phyloP scores from a whole-genome alignment of 2,113 vertebrate genomes.

The Gallinago media region DNA sequence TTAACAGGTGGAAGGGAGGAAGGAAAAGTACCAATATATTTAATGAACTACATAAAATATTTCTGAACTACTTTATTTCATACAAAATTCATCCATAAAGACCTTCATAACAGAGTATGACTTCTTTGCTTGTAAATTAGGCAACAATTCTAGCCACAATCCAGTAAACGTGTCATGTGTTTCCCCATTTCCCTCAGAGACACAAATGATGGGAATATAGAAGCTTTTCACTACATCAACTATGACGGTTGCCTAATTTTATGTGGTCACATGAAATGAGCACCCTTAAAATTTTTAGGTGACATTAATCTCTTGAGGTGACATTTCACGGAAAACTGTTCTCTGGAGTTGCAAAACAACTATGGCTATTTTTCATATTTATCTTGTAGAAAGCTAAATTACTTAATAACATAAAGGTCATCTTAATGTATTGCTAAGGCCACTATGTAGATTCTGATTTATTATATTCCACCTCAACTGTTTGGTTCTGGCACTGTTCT shows the following conservation, averaged over 20 bases:
- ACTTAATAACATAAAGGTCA: background rate
- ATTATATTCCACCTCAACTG: background rate
- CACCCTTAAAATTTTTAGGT: background rate
- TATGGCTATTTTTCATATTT: background rate
- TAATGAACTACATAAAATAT: background rate
- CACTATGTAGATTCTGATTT: background rate
- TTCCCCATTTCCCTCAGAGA: background rate
- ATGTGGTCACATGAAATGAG: background rate
- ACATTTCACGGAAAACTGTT: background rate
- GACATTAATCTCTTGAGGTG: background rate
- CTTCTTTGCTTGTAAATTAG: background rate
- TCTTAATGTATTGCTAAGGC: background rate
- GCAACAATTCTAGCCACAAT: background rate
- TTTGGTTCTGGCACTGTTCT: background rate
- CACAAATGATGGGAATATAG: background rate
- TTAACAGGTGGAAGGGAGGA: background rate
- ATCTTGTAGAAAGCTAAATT: background rate
- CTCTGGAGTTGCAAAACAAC: background rate
- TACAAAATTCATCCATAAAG: background rate
- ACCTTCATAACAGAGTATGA: background rate
- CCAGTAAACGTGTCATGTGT: background rate
- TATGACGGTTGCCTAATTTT: background rate
- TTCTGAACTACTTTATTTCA: background rate
- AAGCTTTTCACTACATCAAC: background rate
- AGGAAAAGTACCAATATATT: background rate